These are phyloP conservation scores for Drosophila malerkotliana DNA, from an alignment of 1,140 invertebrate species.

Conservation along the genomic window DNA sequence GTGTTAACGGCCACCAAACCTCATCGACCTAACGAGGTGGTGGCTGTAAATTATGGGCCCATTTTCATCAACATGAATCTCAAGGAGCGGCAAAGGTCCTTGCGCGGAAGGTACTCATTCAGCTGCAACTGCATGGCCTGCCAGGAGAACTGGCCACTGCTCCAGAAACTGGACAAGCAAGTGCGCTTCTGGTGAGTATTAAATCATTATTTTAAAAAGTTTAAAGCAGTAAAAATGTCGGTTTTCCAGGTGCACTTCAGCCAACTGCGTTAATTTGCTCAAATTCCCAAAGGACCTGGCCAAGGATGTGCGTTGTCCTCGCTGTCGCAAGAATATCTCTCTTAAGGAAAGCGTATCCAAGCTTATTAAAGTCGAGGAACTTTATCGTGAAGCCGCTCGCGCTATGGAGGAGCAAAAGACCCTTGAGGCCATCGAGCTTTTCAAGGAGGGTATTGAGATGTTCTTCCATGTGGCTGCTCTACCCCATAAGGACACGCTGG, in stretches of 20 bases:
- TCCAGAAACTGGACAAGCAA: conserved; percentile 86
- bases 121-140: conserved; percentile 91
- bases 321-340: conserved; percentile 85
- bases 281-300: conserved; percentile 80
- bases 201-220: not conserved
- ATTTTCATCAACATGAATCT: conserved; percentile 88
- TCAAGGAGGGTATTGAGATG: conserved; percentile 84
- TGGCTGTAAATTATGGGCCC: conserved; percentile 94
- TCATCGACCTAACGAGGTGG: conserved; percentile 87
- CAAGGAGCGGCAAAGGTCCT: conserved; percentile 87
- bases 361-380: conserved; percentile 85
- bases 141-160: conserved; percentile 89
- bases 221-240: not conserved
- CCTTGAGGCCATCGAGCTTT: conserved; percentile 81
- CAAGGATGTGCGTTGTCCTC: conserved; percentile 85
- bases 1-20: conserved; percentile 88
- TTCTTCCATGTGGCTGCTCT: conserved; percentile 85
- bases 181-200: conserved; percentile 73
- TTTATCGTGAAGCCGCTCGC: conserved; percentile 85
- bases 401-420: conserved; percentile 84
- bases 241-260: conserved; percentile 85
- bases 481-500: conserved; percentile 86
- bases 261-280: conserved; percentile 85
- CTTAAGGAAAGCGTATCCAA: conserved; percentile 84
- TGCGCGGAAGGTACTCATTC: conserved; percentile 92